Evolutionary conservation across 2,797 vertebrate species (phyloP), one percentile per base, ranked within the genome.

Genomic region (Chiroxiphia lanceolata): DNA sequence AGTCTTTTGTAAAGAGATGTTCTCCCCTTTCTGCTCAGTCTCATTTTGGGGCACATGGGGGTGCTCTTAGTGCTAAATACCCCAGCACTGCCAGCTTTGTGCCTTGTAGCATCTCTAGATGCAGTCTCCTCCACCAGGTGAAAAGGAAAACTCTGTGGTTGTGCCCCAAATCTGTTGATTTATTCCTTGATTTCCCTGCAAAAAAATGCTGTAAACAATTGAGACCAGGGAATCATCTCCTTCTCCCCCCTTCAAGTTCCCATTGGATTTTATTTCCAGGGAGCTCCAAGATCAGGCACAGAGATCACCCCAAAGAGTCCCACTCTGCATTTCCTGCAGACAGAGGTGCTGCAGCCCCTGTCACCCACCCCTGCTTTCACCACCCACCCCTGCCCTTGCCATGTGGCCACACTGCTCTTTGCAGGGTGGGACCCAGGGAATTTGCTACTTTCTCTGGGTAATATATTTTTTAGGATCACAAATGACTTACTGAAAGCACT

Each of bases 381-480:
- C 34, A 44, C 53, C 38, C 64, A 11, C 67, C 11, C 60, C 57
- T 38, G 60, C 19, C 33, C 74, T 56, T 2, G 0, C 48, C 53
- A 3, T 0, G 4, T 42, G 45, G n/a, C 57, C 50, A 19, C 47
- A 3, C 22, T 65, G 61, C 51, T 48, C 10, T 33, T 38, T 26
- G 56, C 85, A 44, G 26, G 1, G 6, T 27, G 25, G 71, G 19
- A 70, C 45, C 40, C 38, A 11, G 36, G 64, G 60, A 80, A 40
- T 42, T 67, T 57, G 34, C 68, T 42, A 6, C 85, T 90, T 92
- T 90, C 67, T 67, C 51, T 1, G 18, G 48, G 48, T 77, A 56
- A 74, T 79, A 29, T 87, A 54, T 61, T 92, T 84, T 94, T 94
- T 59, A 91, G 86, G 60, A 78, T 72, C 71, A 59, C 38, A 29